Base-by-base conservation (phyloP, 1,140 invertebrate species). In the Aphelenchoides fujianensis region DNA sequence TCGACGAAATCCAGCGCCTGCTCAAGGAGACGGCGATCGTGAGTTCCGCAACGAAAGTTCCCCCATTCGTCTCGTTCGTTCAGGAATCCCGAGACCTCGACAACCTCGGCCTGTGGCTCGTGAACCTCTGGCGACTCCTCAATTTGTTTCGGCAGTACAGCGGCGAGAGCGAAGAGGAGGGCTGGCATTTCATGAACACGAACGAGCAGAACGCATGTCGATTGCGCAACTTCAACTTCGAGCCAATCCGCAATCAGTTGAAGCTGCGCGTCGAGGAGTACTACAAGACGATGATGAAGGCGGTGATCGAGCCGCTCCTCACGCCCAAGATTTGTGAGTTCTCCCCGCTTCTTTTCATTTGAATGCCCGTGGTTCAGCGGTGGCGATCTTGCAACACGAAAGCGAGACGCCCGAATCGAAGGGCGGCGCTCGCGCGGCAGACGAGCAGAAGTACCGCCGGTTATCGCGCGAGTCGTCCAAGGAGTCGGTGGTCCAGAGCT, bases 91-190 rank as follows among this genome's bases (percentile, higher is more conserved):
- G 61, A 32, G 80, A 82, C 69, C 88, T 95, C 7, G 95, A 98
- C 74, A 89, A 90, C 0, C 89, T 90, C 0, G 90, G 91, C 0
- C 84, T 98, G 9, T 98, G 95, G 95, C 87, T 97, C 0, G 90
- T 92, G 1, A 98, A 97, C 84, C 91, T 92, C 3, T 88, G 86
- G 81, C 89, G 93, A 55, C 85, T 98, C 16, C 85, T 97, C 7
- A 93, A 97, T 86, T 91, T 91, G 73, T 87, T 98, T 70, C 94
- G 96, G 79, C 95, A 98, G 85, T 98, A 97, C 85, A 94, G 92
- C 77, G 94, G 94, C 2, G 92, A 96, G 77, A 90, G 90, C 69
- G 86, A 86, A 71, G 63, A 67, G 55, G 63, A 67, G 55, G 68
- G 7, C 32, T 82, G 80, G 80, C 34, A 59, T 28, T 70, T 59